Base-by-base conservation (phyloP, 2,888 invertebrate genomes). In the Smittia sp. region DNA sequence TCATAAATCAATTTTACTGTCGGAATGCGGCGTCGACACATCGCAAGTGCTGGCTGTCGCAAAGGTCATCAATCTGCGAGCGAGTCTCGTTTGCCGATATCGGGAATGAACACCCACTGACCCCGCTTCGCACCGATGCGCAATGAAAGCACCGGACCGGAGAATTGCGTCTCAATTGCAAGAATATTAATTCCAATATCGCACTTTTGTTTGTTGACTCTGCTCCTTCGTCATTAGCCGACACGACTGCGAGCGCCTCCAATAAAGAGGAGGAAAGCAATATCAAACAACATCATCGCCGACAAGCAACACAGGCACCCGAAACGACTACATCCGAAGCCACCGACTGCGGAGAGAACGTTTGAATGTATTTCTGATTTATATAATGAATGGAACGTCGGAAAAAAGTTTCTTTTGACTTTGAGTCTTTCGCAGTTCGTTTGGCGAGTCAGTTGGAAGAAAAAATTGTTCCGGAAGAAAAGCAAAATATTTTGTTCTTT, bases 321-420 rank as follows among this genome's bases (percentile, higher is more conserved):
- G 18, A 58, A 9, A 58, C 58, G 9, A 58, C 18, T 22, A 58
- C 58, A 20, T 4, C 4, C 22, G 22, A 58, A 58, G 46, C 15
- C 15, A 46, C n/a, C 46, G 58, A 58, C 3, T 7, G 58, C 58
- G 22, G 58, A 20, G 58, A 58, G 58, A 18, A 20, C 3, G 58
- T 58, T 58, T 58, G 58, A 58, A 58, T 72, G 62, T 72, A 39
- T 72, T 72, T 72, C 72, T 58, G 72, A 72, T 72, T 72, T 72
- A 72, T 72, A 72, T 72, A 72, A 72, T 72, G 72, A 72, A 72
- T 72, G 72, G 72, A 72, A 72, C 72, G 25, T 72, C 72, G 72
- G 62, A 39, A 72, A 72, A 62, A 72, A 72, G 72, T 72, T 72
- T 72, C 72, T 72, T 72, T 72, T 72, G 72, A 72, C 72, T 72